Base-by-base conservation (phyloP, 2,797 vertebrate genomes). In the Onychomys leucogaster region DNA sequence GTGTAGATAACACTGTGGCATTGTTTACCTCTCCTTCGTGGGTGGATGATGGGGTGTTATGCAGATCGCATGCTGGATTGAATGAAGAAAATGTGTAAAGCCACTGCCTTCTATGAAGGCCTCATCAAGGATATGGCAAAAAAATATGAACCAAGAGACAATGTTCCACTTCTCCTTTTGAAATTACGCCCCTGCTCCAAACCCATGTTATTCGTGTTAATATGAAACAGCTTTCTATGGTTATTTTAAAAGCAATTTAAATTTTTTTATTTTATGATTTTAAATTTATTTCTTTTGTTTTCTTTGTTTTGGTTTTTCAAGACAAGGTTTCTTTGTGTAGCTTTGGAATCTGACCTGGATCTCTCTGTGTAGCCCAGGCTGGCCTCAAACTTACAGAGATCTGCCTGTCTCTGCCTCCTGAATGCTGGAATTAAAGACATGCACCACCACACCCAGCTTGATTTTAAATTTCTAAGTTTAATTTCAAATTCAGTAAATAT, bases 241-340 rank as follows among this genome's bases (percentile, higher is more conserved):
- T 9, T 65, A 69, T 73, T 96, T 96, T 93, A 57, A 52, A 91
- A 95, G 82, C 63, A 27, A 69, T 59, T 91, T 59, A 29, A 52
- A 13, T 21, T 27, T 78, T 59, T 90, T 6, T 13, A 83, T 55
- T 65, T 90, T 67, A 59, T 77, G 69, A 49, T 90, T 59, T 46
- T 94, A 87, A 88, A 46, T 75, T 75, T 83, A 6, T 71, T 71
- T 67, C 29, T 21, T 37, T 71, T 37, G 21, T 37, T 55, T 55
- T 55, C 55, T 55, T 55, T 55, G 14, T 55, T 55, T 55, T 23
- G 21, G 0, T 73, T 73, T 73, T 73, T 25, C 57, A 14, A 73
- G 71, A 73, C 21, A 41, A 2, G 17, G 11, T 73, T 41, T 73
- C 5, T 10, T 37, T 41, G 37, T 5, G 71, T 23, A 25, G 37